Base-by-base conservation (phyloP, 2,113 vertebrate species). In the Pseudorectes ferrugineus region DNA sequence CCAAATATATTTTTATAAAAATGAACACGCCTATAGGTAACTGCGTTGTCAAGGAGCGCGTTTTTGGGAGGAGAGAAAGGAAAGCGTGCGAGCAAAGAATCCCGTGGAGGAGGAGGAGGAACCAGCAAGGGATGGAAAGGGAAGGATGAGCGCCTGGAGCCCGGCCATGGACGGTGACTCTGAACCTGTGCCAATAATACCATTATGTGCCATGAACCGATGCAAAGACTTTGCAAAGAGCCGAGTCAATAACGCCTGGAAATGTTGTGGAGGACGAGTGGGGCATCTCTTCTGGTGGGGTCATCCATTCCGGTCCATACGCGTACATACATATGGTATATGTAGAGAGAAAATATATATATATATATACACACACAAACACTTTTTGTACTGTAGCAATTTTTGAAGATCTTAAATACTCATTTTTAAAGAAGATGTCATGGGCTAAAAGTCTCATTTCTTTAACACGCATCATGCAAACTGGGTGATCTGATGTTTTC, bases 101-200 rank as follows among this genome's bases (percentile, higher is more conserved):
- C 68, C 93, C 1, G 28, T 31, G 76, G 92, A 88, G 85, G 67
- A 94, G 88, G 58, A 92, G 86, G 35, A 58, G n/a, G 74, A 94
- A 14, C 48, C 43, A 14, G 73, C 68, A 52, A 65, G 77, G 76
- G 66, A 86, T 45, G 16, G 52, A 19, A 63, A 63, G 67, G 75
- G 92, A 77, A 48, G 91, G 88, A 94, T 36, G 68, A 61, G 87
- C 87, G 35, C 74, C 95, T 29, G 96, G 96, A 95, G 94, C 96
- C 98, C 92, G 97, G 97, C 95, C 92, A 66, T 48, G 98, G 98
- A 98, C 98, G 98, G 96, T 96, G 98, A 98, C 98, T 98, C 97
- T 98, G 99, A 99, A 99, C 98, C 99, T 98, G 99, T 99, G 99
- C 99, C 99, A 99, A 99, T 99, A 98, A 99, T 98, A 99, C 99